Conservation (phyloP, 1,140 invertebrate species). For the Ylistrum balloti region DNA sequence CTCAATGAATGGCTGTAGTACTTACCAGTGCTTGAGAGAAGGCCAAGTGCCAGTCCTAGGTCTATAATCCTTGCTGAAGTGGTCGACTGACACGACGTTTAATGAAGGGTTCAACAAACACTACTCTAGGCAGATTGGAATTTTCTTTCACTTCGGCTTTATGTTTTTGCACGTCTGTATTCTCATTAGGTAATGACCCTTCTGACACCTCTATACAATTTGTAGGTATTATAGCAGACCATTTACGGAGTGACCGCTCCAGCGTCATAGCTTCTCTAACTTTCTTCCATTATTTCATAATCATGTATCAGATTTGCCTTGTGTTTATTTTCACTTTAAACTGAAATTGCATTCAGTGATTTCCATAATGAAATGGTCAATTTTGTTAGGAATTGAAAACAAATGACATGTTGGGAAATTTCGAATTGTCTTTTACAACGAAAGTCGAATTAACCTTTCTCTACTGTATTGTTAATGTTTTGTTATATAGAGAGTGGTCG, state of each 20-base stretch:
- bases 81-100: slow-evolving; percentile 59
- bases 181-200: slow-evolving; percentile 22
- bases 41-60: slow-evolving; percentile 53
- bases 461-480: too few relatives aligned
- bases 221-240: neutral
- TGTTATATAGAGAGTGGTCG: too few relatives aligned
- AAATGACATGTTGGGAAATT: too few relatives aligned
- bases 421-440: too few relatives aligned
- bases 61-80: slow-evolving; percentile 58
- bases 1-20: slow-evolving; percentile 52
- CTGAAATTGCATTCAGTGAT: too few relatives aligned
- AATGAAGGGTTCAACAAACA: slow-evolving; percentile 60
- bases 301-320: too few relatives aligned
- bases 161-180: slow-evolving; percentile 36
- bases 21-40: slow-evolving; percentile 56
- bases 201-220: slow-evolving; percentile 20
- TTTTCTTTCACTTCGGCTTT: slow-evolving; percentile 24
- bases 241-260: neutral
- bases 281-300: neutral
- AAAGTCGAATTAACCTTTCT: too few relatives aligned
- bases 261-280: neutral
- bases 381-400: too few relatives aligned
- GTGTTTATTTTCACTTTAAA: too few relatives aligned
- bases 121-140: slow-evolving; percentile 35
- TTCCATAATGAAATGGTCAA: too few relatives aligned